Conservation (phyloP, 2,888 invertebrate genomes). For the Drosophila borealis region DNA sequence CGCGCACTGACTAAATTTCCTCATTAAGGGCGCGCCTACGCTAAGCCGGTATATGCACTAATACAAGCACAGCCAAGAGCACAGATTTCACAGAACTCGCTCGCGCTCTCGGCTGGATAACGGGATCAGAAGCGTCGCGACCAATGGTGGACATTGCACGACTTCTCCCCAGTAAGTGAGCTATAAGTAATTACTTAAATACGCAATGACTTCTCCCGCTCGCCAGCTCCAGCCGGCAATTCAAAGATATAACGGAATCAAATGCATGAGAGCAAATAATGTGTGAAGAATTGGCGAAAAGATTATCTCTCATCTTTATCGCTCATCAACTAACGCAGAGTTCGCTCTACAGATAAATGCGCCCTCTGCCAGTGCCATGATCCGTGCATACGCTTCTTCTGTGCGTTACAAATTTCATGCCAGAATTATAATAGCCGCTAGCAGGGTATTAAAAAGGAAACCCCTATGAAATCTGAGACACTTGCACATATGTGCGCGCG, state of each 20-base stretch:
- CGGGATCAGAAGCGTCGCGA: constrained; percentile 1
- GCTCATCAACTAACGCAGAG: no score
- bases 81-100: no score
- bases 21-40: no score
- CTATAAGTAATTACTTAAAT: no score
- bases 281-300: neutral
- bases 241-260: neutral
- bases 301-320: no score
- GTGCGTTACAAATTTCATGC: neutral
- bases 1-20: neutral
- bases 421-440: neutral
- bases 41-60: no score
- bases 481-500: constrained; percentile 21
- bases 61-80: no score
- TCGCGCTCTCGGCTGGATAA: neutral
- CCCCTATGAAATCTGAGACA: constrained; percentile 58
- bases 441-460: constrained; percentile 12
- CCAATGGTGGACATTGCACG: neutral
- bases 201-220: neutral
- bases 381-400: no score
- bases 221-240: neutral
- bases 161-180: no score
- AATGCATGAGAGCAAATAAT: neutral
- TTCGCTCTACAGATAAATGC: neutral
- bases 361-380: neutral